These are phyloP conservation scores for Chiridota heheva DNA, from an alignment of 35 echinoderm and acorn worm species.

Conservation along the genomic window DNA sequence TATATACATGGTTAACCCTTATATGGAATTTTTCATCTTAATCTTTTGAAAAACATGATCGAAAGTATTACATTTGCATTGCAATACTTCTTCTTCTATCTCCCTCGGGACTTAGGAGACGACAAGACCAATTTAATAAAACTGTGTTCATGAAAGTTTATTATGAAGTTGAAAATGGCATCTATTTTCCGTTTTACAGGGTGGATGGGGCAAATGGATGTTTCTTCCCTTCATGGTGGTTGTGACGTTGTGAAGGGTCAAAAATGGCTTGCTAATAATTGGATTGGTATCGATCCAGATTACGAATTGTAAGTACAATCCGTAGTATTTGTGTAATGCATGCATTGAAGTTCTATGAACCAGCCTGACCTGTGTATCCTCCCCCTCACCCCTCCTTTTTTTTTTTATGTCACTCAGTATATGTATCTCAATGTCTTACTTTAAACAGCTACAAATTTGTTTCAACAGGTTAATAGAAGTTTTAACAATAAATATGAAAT, in stretches of 20 bases:
- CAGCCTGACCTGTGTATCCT: no score
- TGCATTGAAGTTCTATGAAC: no score
- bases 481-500: no score
- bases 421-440: no score
- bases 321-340: no score
- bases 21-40: neutral
- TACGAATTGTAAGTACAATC: neutral
- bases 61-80: neutral
- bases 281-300: slow-evolving; percentile 63
- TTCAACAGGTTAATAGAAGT: no score
- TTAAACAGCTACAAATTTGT: no score
- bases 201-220: slow-evolving; percentile 67
- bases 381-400: no score
- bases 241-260: slow-evolving; percentile 79
- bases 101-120: no score
- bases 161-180: neutral
- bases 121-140: no score
- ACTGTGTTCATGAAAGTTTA: neutral
- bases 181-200: slow-evolving; percentile 8
- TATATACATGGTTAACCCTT: neutral
- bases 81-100: no score
- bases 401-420: no score
- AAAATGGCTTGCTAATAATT: slow-evolving; percentile 93
- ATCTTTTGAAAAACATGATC: neutral
- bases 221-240: slow-evolving; percentile 73